phyloP scores from a whole-genome alignment of 2,888 invertebrate genomes.

The Axea sp. region DNA sequence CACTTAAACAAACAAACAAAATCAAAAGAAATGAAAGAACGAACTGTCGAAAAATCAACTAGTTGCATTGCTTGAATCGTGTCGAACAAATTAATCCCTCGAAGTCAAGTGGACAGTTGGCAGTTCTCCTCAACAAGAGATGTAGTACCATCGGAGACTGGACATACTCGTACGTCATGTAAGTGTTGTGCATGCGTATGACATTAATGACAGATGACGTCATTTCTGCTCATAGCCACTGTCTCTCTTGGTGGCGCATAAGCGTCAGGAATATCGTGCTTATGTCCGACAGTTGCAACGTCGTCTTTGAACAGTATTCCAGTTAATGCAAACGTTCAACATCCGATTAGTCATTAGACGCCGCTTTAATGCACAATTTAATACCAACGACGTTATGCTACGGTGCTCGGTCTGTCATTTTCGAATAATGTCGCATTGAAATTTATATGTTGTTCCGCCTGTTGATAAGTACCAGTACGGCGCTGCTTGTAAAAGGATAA shows the following conservation, averaged over 20 bases:
- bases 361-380: constrained; percentile 52
- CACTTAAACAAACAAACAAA: too few relatives aligned
- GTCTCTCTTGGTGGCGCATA: constrained; percentile 54
- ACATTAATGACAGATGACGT: constrained; percentile 71
- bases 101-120: constrained; percentile 62
- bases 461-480: constrained; percentile 42
- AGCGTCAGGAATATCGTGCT: too few relatives aligned
- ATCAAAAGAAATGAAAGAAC: constrained; percentile 6
- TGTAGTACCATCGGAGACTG: constrained; percentile 61
- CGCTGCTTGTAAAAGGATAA: constrained; percentile 43
- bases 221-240: constrained; percentile 64
- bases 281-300: constrained; percentile 48
- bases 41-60: constrained; percentile 58
- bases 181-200: constrained; percentile 62
- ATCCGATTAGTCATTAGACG: constrained; percentile 57
- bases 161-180: constrained; percentile 62
- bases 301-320: constrained; percentile 54
- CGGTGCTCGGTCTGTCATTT: constrained; percentile 38
- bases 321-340: constrained; percentile 51
- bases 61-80: constrained; percentile 57
- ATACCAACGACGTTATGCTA: constrained; percentile 36
- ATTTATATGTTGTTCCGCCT: constrained; percentile 46
- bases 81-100: constrained; percentile 59
- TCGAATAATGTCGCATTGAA: constrained; percentile 42
- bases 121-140: constrained; percentile 57